Conservation (phyloP, 1,140 invertebrate species). For the Pseudobourletiella spinata region DNA sequence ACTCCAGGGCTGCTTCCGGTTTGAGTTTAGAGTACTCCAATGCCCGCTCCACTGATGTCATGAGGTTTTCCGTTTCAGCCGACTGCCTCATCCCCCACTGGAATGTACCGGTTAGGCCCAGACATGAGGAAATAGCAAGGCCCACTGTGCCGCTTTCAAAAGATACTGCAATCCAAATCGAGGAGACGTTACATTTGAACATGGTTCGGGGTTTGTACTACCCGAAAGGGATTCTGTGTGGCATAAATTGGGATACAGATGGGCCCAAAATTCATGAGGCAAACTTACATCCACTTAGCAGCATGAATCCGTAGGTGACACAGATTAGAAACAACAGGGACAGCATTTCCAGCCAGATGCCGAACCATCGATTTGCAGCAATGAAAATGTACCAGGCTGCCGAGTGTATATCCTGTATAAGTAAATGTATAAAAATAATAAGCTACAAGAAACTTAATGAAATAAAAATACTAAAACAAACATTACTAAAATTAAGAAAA, state of each 20-base stretch:
- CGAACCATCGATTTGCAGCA: constrained; percentile 44
- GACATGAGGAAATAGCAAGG: constrained; percentile 31
- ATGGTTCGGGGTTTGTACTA: neutral
- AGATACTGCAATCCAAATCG: constrained; percentile 7
- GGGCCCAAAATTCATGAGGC: neutral
- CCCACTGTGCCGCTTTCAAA: constrained; percentile 20
- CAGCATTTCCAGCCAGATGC: constrained; percentile 23
- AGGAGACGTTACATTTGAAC: neutral
- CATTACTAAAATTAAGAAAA: neutral
- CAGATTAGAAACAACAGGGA: constrained; percentile 14
- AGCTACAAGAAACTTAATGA: too few relatives aligned
- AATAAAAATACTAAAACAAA: neutral
- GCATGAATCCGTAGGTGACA: constrained; percentile 21
- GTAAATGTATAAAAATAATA: neutral
- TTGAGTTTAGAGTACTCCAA: constrained; percentile 60
- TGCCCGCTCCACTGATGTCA: constrained; percentile 71
- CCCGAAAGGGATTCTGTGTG: neutral
- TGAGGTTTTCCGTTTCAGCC: constrained; percentile 70
- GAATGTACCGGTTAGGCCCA: constrained; percentile 40
- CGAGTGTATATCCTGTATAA: constrained; percentile 48
- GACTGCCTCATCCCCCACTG: constrained; percentile 71
- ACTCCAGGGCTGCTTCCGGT: constrained; percentile 29
- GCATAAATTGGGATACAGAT: neutral
- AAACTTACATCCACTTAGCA: constrained; percentile 15
- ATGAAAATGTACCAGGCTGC: constrained; percentile 57